These are phyloP conservation scores for Hoplodrina blanda DNA, from an alignment of 2,888 invertebrate genomes.

Conservation along the genomic window DNA sequence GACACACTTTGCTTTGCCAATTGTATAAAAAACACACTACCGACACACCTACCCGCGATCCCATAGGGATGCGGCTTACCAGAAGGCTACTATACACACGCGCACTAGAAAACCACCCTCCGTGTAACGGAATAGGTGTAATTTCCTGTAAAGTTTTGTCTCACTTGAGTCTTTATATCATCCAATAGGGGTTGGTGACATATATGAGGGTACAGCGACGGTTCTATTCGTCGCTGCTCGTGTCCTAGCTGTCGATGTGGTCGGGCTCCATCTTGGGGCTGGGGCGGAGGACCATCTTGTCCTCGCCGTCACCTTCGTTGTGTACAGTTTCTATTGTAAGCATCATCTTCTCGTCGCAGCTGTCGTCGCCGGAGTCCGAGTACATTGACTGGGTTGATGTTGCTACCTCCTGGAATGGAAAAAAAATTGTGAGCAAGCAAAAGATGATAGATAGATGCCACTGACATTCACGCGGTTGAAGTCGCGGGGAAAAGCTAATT, in stretches of 20 bases:
- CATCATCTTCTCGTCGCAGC: slow-evolving; percentile 95
- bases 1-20: slow-evolving; percentile 3
- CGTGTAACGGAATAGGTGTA: neutral
- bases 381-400: slow-evolving; percentile 94
- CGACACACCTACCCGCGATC: neutral
- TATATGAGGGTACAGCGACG: slow-evolving; percentile 61
- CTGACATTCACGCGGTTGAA: too few species aligned
- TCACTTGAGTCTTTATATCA: slow-evolving; percentile 30
- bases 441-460: too few species aligned
- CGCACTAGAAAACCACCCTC: slow-evolving; percentile 26
- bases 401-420: slow-evolving; percentile 79
- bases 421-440: neutral
- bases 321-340: slow-evolving; percentile 92
- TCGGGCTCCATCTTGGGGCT: slow-evolving; percentile 81
- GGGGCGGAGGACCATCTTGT: slow-evolving; percentile 82
- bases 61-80: slow-evolving; percentile 6
- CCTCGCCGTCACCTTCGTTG: slow-evolving; percentile 91
- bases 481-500: too few species aligned
- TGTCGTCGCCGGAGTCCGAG: slow-evolving; percentile 93
- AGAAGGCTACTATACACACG: slow-evolving; percentile 3
- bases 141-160: slow-evolving; percentile 28
- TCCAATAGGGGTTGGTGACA: slow-evolving; percentile 11
- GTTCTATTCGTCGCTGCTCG: slow-evolving; percentile 65
- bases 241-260: slow-evolving; percentile 80
- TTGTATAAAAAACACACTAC: slow-evolving; percentile 7